These are phyloP conservation scores for Rafetus swinhoei DNA, from an alignment of 2,113 vertebrate genomes.

Conservation along the genomic window DNA sequence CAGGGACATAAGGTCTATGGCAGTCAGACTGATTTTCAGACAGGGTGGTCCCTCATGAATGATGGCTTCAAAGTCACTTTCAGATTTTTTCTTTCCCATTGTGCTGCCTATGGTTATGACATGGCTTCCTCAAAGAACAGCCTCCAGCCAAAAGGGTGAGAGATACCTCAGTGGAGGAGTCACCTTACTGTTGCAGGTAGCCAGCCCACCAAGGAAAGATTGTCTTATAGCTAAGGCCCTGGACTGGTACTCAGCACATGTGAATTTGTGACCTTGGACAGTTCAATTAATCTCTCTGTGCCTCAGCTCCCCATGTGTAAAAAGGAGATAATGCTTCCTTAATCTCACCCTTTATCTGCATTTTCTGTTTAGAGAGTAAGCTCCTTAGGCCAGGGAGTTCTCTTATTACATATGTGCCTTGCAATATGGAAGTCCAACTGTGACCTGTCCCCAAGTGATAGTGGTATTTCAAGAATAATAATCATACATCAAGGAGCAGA, in stretches of 20 bases:
- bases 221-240: fast-evolving
- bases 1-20: background rate
- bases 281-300: fast-evolving
- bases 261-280: background rate
- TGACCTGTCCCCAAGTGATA: background rate
- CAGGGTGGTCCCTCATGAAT: too few relatives aligned
- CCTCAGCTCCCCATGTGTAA: background rate
- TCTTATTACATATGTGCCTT: background rate
- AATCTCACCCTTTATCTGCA: background rate
- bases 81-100: fast-evolving
- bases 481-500: background rate
- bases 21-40: too few relatives aligned
- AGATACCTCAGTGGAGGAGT: background rate
- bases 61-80: background rate
- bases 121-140: fast-evolving
- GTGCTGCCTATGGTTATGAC: background rate
- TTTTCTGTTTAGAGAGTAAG: background rate
- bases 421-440: background rate
- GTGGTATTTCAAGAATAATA: background rate
- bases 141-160: background rate
- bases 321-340: background rate
- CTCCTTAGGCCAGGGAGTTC: background rate
- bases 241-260: background rate
- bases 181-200: background rate
- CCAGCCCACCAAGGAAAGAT: background rate